These are phyloP conservation scores for Seriola aureovittata DNA, from an alignment of 2,113 vertebrate species.

Conservation along the genomic window DNA sequence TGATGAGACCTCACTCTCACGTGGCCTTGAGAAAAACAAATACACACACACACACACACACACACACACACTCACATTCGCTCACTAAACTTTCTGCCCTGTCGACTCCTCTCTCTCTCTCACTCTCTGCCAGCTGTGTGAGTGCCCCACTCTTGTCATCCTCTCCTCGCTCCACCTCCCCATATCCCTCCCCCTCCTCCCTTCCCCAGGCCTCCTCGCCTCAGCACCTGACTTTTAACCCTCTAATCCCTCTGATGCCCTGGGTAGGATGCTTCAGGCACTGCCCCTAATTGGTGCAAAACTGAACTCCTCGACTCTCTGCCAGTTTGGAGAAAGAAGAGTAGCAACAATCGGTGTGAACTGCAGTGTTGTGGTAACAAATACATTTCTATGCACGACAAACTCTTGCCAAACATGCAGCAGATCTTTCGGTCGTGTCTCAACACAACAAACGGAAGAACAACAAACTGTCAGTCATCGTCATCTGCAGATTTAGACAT, in stretches of 20 bases:
- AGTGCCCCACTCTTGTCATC: constrained; percentile 45
- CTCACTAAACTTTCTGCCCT: constrained; percentile 65
- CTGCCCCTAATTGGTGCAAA: constrained; percentile 72
- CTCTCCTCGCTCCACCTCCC: constrained; percentile 35
- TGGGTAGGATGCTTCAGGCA: constrained; percentile 36
- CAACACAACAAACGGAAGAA: constrained; percentile 21
- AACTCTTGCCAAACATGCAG: neutral
- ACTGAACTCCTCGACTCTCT: constrained; percentile 3
- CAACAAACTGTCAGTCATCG: constrained; percentile 20
- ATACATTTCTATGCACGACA: neutral
- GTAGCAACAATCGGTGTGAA: neutral
- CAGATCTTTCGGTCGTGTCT: constrained; percentile 21
- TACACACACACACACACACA: constrained; percentile 14
- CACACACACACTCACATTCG: constrained; percentile 15
- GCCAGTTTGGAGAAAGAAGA: constrained; percentile 8
- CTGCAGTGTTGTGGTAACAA: neutral
- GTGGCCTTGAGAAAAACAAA: constrained; percentile 36
- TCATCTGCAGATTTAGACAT: constrained; percentile 46
- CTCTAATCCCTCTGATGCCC: constrained; percentile 76
- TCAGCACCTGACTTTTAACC: constrained; percentile 82
- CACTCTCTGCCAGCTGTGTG: constrained; percentile 43
- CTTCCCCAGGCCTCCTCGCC: constrained; percentile 65
- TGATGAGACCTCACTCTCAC: constrained; percentile 32
- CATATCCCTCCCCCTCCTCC: constrained; percentile 26
- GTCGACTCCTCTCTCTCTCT: constrained; percentile 47